Evolutionary conservation across 2,797 vertebrate genomes (phyloP), one percentile per base, ranked within the genome.

Genomic region (Halcyon badia): DNA sequence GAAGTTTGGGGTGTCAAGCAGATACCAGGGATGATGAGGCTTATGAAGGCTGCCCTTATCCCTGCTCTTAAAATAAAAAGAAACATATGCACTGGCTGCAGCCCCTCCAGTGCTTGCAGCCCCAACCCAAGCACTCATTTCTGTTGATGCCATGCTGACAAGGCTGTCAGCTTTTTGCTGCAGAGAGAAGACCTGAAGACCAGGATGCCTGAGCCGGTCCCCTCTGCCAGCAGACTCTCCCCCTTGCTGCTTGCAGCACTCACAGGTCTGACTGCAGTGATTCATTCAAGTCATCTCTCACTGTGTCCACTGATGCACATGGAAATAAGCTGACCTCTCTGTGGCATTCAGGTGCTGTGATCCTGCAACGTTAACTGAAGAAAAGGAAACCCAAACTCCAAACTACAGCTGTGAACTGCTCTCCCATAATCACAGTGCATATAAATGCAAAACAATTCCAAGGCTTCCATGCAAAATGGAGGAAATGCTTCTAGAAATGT

Each of bases 301-400:
- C 39, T 24, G 28, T 0, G 0, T 41, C 39, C 35, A 49, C 17
- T 46, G 17, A 42, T 69, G 25, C 37, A 66, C 1, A 0, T 13
- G 48, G 62, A 80, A 65, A 71, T 26, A 46, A 90, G 25, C 14
- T 83, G 52, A 24, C 18, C 9, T 83, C 30, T 51, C 30, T 24
- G 19, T 26, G 25, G 3, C 10, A 15, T 49, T 66, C 66, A 65
- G 49, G 18, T 77, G 54, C 49, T 1, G 0, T 9, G 18, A 49
- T 62, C 30, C 37, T 70, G 30, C 30, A 31, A 87, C 69, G 31
- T 35, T 30, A 84, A 14, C 9, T 22, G 28, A 71, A 78, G 44
- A 13, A 69, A 82, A 76, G 14, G 49, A 77, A 91, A 44, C 11
- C 8, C n/a, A 22, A 25, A 11, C 1, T 46, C 61, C 49, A 52